Percentiles rank a stretch among this genome's conserved stretches.
Evolutionary conservation across 92 coral and sea anemone genomes (phyloP).

Genomic region (Montipora capitata): DNA sequence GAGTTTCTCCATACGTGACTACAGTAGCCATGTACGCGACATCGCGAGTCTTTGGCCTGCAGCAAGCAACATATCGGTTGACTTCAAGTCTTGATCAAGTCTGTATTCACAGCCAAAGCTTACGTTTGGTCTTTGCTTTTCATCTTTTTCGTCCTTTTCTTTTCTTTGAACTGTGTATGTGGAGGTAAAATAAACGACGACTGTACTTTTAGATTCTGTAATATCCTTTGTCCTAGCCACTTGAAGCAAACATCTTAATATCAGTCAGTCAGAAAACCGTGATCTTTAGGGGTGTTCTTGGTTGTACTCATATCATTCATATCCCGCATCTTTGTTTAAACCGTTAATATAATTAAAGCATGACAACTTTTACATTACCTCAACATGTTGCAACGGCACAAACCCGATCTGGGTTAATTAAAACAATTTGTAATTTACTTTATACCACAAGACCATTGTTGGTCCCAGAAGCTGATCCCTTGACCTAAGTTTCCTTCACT

Average conservation of each 20-base stretch:
- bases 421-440: not conserved
- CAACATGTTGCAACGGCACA: not conserved
- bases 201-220: not conserved
- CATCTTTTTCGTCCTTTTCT: not conserved
- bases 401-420: not conserved
- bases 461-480: not conserved
- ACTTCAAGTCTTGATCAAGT: no score
- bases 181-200: not conserved
- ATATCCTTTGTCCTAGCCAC: not conserved
- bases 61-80: no score
- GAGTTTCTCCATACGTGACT: not conserved
- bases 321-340: not conserved
- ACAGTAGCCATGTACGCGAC: no score
- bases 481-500: slow-evolving; percentile 7
- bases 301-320: not conserved
- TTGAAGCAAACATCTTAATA: not conserved
- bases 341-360: not conserved
- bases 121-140: not conserved
- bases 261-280: not conserved
- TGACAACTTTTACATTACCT: not conserved
- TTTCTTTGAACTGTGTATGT: not conserved
- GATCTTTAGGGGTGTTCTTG: not conserved
- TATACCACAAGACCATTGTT: not conserved
- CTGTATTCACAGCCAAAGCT: no score
- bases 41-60: no score